Base-by-base conservation (phyloP, 92 coral and sea anemone species). In the Epizoanthus stellaris region DNA sequence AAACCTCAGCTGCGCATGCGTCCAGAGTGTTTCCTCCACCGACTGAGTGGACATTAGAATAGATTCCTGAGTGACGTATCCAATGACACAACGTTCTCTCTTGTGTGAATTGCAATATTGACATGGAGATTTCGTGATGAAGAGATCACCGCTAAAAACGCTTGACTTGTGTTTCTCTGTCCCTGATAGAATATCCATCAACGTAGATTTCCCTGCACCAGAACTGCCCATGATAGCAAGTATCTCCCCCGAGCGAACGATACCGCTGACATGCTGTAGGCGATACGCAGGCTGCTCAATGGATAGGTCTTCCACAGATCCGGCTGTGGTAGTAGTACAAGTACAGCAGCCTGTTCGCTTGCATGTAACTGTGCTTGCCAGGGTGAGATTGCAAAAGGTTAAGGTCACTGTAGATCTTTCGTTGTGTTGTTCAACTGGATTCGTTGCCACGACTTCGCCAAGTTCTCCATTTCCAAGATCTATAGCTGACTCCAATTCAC, bases 61-160 rank as follows among this genome's bases (percentile, higher is more conserved):
- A 15, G 83, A 59, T 63, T 79, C 83, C 25, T 79, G 83, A 36
- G 83, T 79, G 83, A 79, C 83, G 83, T 79, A 79, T 25, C 83
- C 83, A 23, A 79, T 63, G 14, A 79, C 58, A 39, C 83, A 79
- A 13, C 57, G 53, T 0, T 34, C n/a, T 15, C 42, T 68, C 61
- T 43, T 79, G 23, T 70, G 71, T 12, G 73, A 63, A 19, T 45
- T 62, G 42, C 60, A 40, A 42, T 23, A 67, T 45, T 79, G 58
- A 23, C 23, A 39, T 0, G 72, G 23, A 5, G 14, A 54, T 45
- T 79, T 79, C 43, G 83, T 79, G 23, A 79, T 79, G 40, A 63
- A 63, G 43, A 57, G 49, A 21, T 64, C 53, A 15, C 83, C 83
- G 42, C 83, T 79, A 7, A 79, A 62, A 11, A 79, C 2, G 6